Conservation (phyloP, 92 coral and sea anemone species). For the Pocillopora grandis region DNA sequence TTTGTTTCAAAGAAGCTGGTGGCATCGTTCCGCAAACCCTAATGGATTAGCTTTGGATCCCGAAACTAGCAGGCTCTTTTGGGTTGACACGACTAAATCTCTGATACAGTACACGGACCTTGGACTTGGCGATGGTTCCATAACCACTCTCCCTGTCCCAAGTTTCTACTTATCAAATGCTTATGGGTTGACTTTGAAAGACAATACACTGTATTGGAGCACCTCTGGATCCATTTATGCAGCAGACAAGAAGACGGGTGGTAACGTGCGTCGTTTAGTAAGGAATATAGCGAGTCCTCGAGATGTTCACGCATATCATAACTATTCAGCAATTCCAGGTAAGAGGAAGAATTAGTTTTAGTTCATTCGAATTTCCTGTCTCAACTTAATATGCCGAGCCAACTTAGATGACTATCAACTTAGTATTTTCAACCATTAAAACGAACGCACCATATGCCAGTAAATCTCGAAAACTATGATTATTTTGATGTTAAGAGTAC, state of each 20-base stretch:
- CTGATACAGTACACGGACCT: slow-evolving; percentile 57
- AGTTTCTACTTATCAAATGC: slow-evolving; percentile 1
- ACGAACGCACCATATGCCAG: too few relatives aligned
- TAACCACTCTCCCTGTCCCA: slow-evolving; percentile 10
- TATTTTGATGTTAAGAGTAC: too few relatives aligned
- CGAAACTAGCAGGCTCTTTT: slow-evolving; percentile 43
- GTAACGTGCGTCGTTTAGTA: slow-evolving; percentile 8
- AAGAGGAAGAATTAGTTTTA: neutral
- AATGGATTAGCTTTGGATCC: slow-evolving; percentile 67
- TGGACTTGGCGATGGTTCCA: neutral
- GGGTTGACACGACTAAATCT: slow-evolving; percentile 63
- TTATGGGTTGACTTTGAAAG: slow-evolving; percentile 61
- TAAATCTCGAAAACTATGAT: too few relatives aligned
- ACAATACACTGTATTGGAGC: slow-evolving; percentile 61
- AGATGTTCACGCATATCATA: slow-evolving; percentile 55
- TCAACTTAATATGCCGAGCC: neutral
- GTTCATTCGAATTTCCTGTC: neutral
- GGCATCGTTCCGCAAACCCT: slow-evolving; percentile 10
- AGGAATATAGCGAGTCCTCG: slow-evolving; percentile 15
- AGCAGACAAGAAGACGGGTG: slow-evolving; percentile 35
- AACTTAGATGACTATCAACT: too few relatives aligned
- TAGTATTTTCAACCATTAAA: too few relatives aligned
- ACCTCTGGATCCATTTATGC: slow-evolving; percentile 34
- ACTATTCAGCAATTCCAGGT: slow-evolving; percentile 51
- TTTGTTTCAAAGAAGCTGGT: neutral